phyloP scores from a whole-genome alignment of 2,797 vertebrate species.

The Myiothlypis chrysogaster region DNA sequence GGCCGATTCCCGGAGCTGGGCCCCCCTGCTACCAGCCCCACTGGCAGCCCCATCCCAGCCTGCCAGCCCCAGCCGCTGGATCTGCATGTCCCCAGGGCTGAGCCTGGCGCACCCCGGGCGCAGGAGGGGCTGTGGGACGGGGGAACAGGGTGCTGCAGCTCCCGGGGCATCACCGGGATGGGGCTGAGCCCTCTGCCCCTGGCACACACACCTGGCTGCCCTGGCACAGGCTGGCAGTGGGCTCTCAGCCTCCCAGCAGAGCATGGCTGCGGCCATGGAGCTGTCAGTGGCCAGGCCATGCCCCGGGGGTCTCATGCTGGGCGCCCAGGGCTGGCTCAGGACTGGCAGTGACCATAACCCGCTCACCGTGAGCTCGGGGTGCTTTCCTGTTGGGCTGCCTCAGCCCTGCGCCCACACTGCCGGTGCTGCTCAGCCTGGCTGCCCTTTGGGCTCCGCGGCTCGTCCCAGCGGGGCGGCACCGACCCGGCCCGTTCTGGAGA shows the following conservation, averaged over 20 bases:
- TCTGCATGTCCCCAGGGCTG: neutral
- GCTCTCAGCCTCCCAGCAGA: neutral
- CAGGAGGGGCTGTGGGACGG: neutral
- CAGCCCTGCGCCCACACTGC: rapidly evolving
- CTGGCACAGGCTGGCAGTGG: neutral
- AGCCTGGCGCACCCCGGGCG: neutral
- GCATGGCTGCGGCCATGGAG: neutral
- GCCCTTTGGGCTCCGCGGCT: neutral
- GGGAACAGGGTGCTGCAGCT: neutral
- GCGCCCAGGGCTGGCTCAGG: neutral
- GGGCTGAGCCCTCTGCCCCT: neutral
- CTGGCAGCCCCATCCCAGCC: neutral
- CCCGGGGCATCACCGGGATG: rapidly evolving
- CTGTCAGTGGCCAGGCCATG: neutral
- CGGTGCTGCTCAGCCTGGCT: neutral
- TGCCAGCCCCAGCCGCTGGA: neutral
- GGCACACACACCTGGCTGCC: neutral
- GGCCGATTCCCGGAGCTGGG: constrained; percentile 48
- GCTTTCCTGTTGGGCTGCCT: neutral
- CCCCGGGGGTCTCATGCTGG: neutral
- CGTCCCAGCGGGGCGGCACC: rapidly evolving
- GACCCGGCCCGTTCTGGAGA: neutral
- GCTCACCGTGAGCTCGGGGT: rapidly evolving
- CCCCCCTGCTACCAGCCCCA: constrained; percentile 36
- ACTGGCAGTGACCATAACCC: rapidly evolving